Conservation (phyloP, 2,888 invertebrate genomes). For the Marronus borbonicus region DNA sequence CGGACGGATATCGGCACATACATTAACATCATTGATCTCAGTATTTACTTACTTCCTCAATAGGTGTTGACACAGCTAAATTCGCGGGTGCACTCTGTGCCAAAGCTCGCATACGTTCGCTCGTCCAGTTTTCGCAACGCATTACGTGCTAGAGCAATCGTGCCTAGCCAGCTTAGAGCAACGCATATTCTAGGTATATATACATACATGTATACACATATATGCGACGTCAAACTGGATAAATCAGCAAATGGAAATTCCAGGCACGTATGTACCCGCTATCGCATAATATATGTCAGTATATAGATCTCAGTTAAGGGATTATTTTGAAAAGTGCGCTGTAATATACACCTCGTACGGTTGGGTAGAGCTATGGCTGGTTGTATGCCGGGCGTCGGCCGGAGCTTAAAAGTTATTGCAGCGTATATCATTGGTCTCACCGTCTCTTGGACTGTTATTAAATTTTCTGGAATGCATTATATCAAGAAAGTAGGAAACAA, state of each 20-base stretch:
- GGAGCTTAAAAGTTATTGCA: constrained; percentile 45
- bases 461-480: constrained; percentile 45
- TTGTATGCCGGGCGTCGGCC: neutral
- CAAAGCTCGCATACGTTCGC: neutral
- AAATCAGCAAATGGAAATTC: constrained; percentile 45
- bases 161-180: too few relatives aligned
- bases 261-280: constrained; percentile 34
- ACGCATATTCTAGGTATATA: too few relatives aligned
- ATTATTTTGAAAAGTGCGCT: constrained; percentile 38
- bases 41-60: constrained; percentile 18
- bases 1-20: neutral
- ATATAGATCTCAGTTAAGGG: constrained; percentile 40
- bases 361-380: neutral
- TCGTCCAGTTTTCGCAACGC: too few relatives aligned
- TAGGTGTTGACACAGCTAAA: constrained; percentile 29
- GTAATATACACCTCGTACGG: constrained; percentile 34
- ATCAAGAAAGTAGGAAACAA: constrained; percentile 47
- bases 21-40: too few relatives aligned
- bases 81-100: neutral
- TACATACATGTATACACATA: too few relatives aligned
- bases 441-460: constrained; percentile 37
- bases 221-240: constrained; percentile 10
- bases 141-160: too few relatives aligned
- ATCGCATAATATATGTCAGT: constrained; percentile 39
- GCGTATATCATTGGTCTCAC: constrained; percentile 38